Percentiles rank a stretch among this genome's conserved stretches.
Conservation (phyloP, 2,888 invertebrate species). For the Zygogramma bicolorata region DNA sequence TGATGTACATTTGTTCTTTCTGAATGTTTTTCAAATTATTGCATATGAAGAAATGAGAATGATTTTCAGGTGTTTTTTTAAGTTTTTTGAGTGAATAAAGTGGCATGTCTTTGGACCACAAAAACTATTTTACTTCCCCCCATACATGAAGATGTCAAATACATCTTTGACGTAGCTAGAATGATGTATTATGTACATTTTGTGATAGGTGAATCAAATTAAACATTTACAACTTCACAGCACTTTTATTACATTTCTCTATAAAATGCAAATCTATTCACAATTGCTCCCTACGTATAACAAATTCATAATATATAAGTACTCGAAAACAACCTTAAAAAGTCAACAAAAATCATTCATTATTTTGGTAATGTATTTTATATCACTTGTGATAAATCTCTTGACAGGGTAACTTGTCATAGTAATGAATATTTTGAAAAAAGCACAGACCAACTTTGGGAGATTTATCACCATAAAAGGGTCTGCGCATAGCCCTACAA, state of each 20-base stretch:
- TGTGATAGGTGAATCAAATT: not conserved
- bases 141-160: too few species aligned
- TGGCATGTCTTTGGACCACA: too few species aligned
- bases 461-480: conserved; percentile 44
- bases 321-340: conserved; percentile 7
- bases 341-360: not conserved
- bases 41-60: too few species aligned
- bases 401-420: not conserved
- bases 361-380: conserved; percentile 14
- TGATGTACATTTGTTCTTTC: too few species aligned
- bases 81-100: too few species aligned
- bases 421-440: not conserved
- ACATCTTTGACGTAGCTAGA: too few species aligned
- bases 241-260: conserved; percentile 21
- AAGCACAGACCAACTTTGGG: conserved; percentile 9
- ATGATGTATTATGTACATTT: not conserved
- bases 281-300: not conserved
- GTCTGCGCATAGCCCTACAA: conserved; percentile 47
- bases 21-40: too few species aligned
- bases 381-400: conserved; percentile 35
- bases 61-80: too few species aligned
- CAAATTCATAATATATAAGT: conserved; percentile 4
- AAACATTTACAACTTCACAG: not conserved
- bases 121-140: too few species aligned
- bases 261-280: not conserved